These are phyloP conservation scores for Sussaba pulchella DNA, from an alignment of 2,888 invertebrate genomes.

Conservation along the genomic window DNA sequence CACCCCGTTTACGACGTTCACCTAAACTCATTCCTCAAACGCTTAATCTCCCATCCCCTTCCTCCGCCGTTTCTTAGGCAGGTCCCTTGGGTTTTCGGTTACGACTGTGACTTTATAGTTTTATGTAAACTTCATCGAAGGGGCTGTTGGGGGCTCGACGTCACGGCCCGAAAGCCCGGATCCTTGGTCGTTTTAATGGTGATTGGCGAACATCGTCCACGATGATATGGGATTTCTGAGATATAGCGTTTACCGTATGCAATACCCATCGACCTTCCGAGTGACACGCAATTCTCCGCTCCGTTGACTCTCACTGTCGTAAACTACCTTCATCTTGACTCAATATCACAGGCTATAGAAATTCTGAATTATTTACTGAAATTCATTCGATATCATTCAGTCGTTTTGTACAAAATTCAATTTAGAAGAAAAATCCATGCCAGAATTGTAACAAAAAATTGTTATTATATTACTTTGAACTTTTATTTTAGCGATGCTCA, in stretches of 20 bases:
- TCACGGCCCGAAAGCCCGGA: conserved; percentile 41
- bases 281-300: conserved; percentile 80
- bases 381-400: neutral
- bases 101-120: conserved; percentile 83
- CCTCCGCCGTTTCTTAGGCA: conserved; percentile 25
- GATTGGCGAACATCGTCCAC: conserved; percentile 78
- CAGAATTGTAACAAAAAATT: no score
- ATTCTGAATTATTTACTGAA: conserved; percentile 1
- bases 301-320: conserved; percentile 70
- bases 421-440: no score
- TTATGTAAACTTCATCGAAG: conserved; percentile 83
- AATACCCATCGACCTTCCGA: conserved; percentile 68
- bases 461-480: no score
- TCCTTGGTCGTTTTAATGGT: conserved; percentile 80
- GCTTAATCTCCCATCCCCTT: conserved; percentile 23
- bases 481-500: no score
- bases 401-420: neutral
- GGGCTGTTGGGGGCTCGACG: conserved; percentile 39
- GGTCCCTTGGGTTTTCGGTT: conserved; percentile 71
- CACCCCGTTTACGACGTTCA: conserved; percentile 61
- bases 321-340: conserved; percentile 61
- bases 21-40: conserved; percentile 38
- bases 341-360: conserved; percentile 14
- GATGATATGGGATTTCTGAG: conserved; percentile 72
- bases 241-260: conserved; percentile 67